These are phyloP conservation scores for Mythimna impura DNA, from an alignment of 2,888 invertebrate genomes.

Conservation along the genomic window DNA sequence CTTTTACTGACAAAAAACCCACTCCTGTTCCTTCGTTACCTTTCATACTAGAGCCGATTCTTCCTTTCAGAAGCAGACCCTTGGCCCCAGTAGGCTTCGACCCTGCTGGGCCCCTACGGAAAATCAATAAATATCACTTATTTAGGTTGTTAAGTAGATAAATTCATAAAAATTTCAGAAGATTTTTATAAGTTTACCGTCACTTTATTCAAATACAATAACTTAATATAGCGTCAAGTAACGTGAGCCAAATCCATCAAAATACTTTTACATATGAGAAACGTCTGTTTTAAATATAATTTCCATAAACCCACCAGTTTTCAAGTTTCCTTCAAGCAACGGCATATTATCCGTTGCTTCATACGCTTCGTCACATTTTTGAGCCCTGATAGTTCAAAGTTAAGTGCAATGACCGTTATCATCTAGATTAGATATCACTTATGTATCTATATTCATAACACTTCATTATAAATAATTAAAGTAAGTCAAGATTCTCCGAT, in stretches of 20 bases:
- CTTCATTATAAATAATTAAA: conserved; percentile 13
- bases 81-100: no score
- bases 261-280: no score
- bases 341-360: conserved; percentile 9
- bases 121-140: no score
- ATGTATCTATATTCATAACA: conserved; percentile 35
- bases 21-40: no score
- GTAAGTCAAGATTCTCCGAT: background rate
- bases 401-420: conserved; percentile 62
- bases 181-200: background rate
- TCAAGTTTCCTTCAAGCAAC: conserved; percentile 3
- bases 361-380: conserved; percentile 27
- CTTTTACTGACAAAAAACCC: no score
- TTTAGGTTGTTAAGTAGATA: background rate
- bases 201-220: no score
- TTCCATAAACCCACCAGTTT: background rate
- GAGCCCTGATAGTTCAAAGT: conserved; percentile 43
- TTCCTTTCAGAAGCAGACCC: no score
- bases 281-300: no score
- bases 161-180: background rate
- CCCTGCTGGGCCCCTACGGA: no score
- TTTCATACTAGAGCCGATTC: no score
- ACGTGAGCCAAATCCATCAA: no score
- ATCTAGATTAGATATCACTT: conserved; percentile 49
- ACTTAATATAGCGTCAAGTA: no score